These are phyloP conservation scores for Callipepla californica DNA, from an alignment of 2,113 vertebrate genomes.

Conservation along the genomic window DNA sequence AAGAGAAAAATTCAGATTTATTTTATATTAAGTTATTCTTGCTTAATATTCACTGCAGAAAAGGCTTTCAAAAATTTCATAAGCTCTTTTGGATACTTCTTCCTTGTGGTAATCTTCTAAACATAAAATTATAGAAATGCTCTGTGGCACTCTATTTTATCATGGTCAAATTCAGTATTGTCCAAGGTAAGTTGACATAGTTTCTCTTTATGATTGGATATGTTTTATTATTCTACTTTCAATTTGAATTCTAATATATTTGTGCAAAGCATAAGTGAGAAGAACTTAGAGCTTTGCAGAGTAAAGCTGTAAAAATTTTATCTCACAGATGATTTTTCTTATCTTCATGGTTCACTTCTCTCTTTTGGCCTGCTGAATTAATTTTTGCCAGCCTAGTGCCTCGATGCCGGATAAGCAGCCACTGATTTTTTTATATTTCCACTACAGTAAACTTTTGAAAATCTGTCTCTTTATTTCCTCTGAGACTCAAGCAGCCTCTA, in stretches of 20 bases:
- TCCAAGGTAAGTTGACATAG: neutral
- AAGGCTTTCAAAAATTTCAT: neutral
- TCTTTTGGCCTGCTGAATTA: neutral
- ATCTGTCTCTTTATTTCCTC: constrained; percentile 11
- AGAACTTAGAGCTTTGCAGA: neutral
- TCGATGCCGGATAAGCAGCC: neutral
- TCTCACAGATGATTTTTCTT: neutral
- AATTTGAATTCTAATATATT: neutral
- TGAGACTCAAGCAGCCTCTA: neutral
- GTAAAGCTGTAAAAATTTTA: neutral
- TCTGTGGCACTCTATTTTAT: neutral
- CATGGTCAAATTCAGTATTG: neutral
- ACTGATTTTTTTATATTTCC: neutral
- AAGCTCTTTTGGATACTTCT: neutral
- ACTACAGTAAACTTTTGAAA: neutral
- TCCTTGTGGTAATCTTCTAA: neutral
- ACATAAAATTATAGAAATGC: neutral
- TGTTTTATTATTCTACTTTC: neutral
- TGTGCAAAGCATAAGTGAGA: neutral
- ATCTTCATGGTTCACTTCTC: neutral
- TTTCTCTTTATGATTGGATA: neutral
- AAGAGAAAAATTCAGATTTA: neutral
- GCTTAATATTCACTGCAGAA: neutral
- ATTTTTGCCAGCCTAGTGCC: neutral
- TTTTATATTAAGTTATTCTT: neutral